Conservation (phyloP, 2,888 invertebrate genomes). For the Morpho helenor region DNA sequence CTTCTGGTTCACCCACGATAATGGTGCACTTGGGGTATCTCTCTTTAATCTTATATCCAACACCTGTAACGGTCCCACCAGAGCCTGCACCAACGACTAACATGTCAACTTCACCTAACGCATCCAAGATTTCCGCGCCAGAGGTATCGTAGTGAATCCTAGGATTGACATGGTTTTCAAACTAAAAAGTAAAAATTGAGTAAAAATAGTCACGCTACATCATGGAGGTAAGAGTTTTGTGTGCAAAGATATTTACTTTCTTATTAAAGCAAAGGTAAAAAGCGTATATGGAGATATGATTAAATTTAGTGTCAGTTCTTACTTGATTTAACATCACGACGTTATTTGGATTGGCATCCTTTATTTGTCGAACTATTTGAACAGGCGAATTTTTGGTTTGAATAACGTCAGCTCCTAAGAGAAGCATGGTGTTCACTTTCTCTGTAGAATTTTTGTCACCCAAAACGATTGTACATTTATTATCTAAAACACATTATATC, state of each 20-base stretch:
- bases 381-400: constrained; percentile 66
- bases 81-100: constrained; percentile 91
- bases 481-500: constrained; percentile 66
- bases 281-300: background rate
- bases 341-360: constrained; percentile 30
- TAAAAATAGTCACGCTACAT: too few relatives aligned
- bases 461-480: constrained; percentile 95
- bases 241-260: too few relatives aligned
- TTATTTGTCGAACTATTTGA: constrained; percentile 27
- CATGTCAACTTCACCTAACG: constrained; percentile 86
- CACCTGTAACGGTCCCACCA: constrained; percentile 93
- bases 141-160: constrained; percentile 96
- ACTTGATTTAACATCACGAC: constrained; percentile 69
- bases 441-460: constrained; percentile 98
- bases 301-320: constrained; percentile 1
- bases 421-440: constrained; percentile 90
- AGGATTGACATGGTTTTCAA: constrained; percentile 94
- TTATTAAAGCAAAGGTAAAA: too few relatives aligned
- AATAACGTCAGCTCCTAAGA: constrained; percentile 95
- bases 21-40: constrained; percentile 84
- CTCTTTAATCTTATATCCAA: constrained; percentile 92
- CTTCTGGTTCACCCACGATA: constrained; percentile 92
- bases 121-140: constrained; percentile 90
- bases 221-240: too few relatives aligned
- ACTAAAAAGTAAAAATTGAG: constrained; percentile 68